These are phyloP conservation scores for Clarias pachynema DNA, from an alignment of 2,797 vertebrate genomes.

Conservation along the genomic window DNA sequence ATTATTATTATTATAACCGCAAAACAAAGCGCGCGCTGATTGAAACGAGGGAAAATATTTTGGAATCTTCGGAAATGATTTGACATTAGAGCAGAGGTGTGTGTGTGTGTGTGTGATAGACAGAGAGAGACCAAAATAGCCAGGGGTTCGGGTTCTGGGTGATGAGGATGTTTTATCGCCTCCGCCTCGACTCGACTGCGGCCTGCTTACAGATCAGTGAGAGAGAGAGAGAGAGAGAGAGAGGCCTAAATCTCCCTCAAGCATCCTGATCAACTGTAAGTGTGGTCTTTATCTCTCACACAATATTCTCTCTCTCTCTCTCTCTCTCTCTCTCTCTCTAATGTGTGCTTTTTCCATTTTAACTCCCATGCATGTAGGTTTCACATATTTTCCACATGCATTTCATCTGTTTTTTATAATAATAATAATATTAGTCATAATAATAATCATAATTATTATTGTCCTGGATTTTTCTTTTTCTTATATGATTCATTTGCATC, in stretches of 20 bases:
- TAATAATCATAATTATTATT: no score
- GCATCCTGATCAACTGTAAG: not conserved
- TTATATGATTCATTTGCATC: not conserved
- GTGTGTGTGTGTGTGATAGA: not conserved
- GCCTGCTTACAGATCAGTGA: constrained; percentile 8
- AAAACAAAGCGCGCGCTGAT: not conserved
- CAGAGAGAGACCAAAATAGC: constrained; percentile 11
- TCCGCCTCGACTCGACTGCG: constrained; percentile 19
- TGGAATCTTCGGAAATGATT: not conserved
- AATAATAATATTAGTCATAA: no score
- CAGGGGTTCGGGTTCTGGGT: not conserved
- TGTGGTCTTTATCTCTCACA: not conserved
- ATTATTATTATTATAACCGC: no score
- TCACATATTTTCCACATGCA: no score
- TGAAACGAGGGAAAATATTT: not conserved
- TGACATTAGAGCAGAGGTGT: not conserved
- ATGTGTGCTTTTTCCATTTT: no score
- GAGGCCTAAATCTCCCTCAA: not conserved
- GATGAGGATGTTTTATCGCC: constrained; percentile 14
- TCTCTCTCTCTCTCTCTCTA: not conserved
- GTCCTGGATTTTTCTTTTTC: no score
- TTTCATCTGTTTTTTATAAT: no score
- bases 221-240: not conserved
- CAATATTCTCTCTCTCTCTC: not conserved
- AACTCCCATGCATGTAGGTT: no score